Conservation (phyloP, 92 coral and sea anemone genomes). For the Desmophyllum pertusum region DNA sequence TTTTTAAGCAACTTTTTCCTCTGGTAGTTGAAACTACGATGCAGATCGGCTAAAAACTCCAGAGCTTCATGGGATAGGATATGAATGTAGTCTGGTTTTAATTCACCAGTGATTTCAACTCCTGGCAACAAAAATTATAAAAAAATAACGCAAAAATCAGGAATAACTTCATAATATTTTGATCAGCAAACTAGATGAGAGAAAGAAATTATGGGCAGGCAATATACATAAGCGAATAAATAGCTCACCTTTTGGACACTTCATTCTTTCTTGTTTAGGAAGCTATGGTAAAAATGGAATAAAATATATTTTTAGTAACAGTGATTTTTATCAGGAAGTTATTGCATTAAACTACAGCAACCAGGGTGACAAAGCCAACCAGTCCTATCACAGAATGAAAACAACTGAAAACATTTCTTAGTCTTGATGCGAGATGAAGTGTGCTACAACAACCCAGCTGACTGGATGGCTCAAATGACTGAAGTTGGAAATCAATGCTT, state of each 20-base stretch:
- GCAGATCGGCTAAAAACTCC: constrained; percentile 92
- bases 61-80: constrained; percentile 87
- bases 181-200: too few relatives aligned
- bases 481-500: too few relatives aligned
- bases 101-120: constrained; percentile 83
- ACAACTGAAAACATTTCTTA: too few relatives aligned
- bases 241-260: constrained; percentile 36
- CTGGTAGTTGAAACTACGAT: constrained; percentile 93
- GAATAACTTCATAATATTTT: too few relatives aligned
- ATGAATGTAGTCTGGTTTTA: constrained; percentile 73
- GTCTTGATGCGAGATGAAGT: too few relatives aligned
- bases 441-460: too few relatives aligned
- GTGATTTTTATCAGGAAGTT: too few relatives aligned
- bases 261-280: constrained; percentile 12
- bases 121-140: constrained; percentile 70
- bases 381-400: not conserved
- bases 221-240: not conserved
- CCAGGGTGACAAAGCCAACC: not conserved
- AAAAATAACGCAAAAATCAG: too few relatives aligned
- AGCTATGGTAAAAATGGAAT: not conserved
- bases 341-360: not conserved
- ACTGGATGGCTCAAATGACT: too few relatives aligned
- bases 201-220: not conserved
- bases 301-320: not conserved
- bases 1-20: constrained; percentile 89